Conservation (phyloP, 1,140 invertebrate species). For the Samia ricini region DNA sequence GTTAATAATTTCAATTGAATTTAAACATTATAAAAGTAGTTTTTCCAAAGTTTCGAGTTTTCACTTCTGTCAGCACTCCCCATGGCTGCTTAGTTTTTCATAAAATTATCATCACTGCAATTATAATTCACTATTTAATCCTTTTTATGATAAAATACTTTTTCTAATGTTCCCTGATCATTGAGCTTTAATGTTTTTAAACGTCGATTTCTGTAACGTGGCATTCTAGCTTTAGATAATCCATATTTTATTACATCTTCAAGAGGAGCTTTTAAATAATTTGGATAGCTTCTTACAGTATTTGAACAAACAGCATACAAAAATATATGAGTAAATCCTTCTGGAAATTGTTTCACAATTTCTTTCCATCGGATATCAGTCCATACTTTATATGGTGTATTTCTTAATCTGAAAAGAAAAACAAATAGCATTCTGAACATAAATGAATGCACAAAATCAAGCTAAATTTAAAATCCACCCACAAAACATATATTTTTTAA, state of each 20-base stretch:
- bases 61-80: too few species aligned
- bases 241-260: conserved; percentile 35
- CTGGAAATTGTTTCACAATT: conserved; percentile 41
- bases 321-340: conserved; percentile 48
- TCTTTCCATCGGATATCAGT: conserved; percentile 61
- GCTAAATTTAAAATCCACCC: too few species aligned
- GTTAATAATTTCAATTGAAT: too few species aligned
- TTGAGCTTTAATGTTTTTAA: conserved; percentile 42
- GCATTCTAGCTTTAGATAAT: conserved; percentile 23
- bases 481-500: too few species aligned
- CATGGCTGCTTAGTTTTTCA: too few species aligned
- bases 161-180: conserved; percentile 33
- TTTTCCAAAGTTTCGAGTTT: too few species aligned
- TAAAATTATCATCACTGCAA: too few species aligned
- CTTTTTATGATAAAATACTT: conserved; percentile 21
- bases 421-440: neutral
- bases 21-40: too few species aligned
- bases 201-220: conserved; percentile 24
- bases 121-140: neutral
- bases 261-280: conserved; percentile 35
- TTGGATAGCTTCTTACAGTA: conserved; percentile 19
- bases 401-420: conserved; percentile 40
- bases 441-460: too few species aligned
- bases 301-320: conserved; percentile 30
- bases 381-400: conserved; percentile 49